Evolutionary conservation across 1,140 invertebrate genomes (phyloP).

Genomic region (Drosophila santomea): DNA sequence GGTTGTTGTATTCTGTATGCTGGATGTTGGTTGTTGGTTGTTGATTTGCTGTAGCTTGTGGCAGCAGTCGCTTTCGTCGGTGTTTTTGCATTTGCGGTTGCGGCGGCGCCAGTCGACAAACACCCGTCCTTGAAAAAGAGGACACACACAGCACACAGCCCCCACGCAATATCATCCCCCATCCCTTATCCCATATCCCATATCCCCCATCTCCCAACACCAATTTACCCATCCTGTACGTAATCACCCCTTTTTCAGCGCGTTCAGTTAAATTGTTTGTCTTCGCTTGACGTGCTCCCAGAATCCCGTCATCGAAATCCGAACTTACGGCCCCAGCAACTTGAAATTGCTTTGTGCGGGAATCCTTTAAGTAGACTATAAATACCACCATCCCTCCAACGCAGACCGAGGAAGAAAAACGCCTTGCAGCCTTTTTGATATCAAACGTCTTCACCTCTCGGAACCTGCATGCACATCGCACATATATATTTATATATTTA

Average conservation of each 20-base stretch:
- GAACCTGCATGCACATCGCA: slow-evolving; percentile 7
- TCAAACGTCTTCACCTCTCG: slow-evolving; percentile 75
- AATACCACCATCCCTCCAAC: slow-evolving; percentile 46
- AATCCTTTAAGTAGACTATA: slow-evolving; percentile 79
- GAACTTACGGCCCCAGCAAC: slow-evolving; percentile 45
- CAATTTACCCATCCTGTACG: slow-evolving; percentile 12
- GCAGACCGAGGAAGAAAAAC: slow-evolving; percentile 56
- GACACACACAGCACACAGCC: slow-evolving; percentile 16
- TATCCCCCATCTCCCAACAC: not conserved
- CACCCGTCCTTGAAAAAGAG: slow-evolving; percentile 20
- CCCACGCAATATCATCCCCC: not conserved
- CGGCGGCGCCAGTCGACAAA: slow-evolving; percentile 58
- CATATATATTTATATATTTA: not conserved
- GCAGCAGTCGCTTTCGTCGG: slow-evolving; percentile 22
- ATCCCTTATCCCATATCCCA: slow-evolving; percentile 16
- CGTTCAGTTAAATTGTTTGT: slow-evolving; percentile 73
- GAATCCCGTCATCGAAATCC: slow-evolving; percentile 61
- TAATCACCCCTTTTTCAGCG: slow-evolving; percentile 63
- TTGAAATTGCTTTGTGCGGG: slow-evolving; percentile 70
- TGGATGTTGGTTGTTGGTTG: not conserved
- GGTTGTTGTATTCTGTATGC: too few relatives aligned
- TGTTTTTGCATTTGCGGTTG: slow-evolving; percentile 71
- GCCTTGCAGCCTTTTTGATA: slow-evolving; percentile 75
- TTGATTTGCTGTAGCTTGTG: slow-evolving; percentile 24
- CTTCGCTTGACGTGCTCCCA: slow-evolving; percentile 69